These are phyloP conservation scores for Hippocampus mohnikei DNA, from an alignment of 2,113 vertebrate genomes.

Conservation along the genomic window DNA sequence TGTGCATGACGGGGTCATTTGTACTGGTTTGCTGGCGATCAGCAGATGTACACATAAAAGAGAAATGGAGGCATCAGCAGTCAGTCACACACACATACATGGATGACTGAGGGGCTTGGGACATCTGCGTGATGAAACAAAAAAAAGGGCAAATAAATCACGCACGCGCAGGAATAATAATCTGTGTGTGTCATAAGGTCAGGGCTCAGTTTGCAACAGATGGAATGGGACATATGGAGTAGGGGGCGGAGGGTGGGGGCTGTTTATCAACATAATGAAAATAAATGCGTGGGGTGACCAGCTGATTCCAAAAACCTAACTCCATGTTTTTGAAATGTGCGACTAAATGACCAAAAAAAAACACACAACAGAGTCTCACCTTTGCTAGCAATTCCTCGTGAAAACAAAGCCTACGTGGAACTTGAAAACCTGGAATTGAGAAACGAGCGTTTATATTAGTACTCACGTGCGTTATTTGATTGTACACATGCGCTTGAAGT, in stretches of 20 bases:
- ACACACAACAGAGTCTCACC: slow-evolving; percentile 22
- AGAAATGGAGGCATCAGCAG: slow-evolving; percentile 50
- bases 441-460: not conserved
- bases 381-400: not conserved
- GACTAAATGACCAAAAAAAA: not conserved
- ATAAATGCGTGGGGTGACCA: slow-evolving; percentile 4
- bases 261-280: slow-evolving; percentile 19
- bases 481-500: not conserved
- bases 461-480: too few relatives aligned
- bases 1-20: slow-evolving; percentile 38
- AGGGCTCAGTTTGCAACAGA: slow-evolving; percentile 48
- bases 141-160: slow-evolving; percentile 45
- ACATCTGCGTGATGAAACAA: slow-evolving; percentile 53
- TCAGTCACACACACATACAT: slow-evolving; percentile 21
- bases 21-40: slow-evolving; percentile 46
- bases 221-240: slow-evolving; percentile 55
- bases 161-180: slow-evolving; percentile 30
- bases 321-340: not conserved
- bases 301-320: not conserved
- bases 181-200: slow-evolving; percentile 25
- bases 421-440: slow-evolving; percentile 10
- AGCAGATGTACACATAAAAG: slow-evolving; percentile 48
- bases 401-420: slow-evolving; percentile 2
- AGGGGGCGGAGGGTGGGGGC: slow-evolving; percentile 8
- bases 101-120: slow-evolving; percentile 19